A percentile compares a stretch with the other conserved stretches of the same genome.
Evolutionary conservation across 2,888 invertebrate genomes (phyloP).

Genomic region (Yponomeuta cagnagella): DNA sequence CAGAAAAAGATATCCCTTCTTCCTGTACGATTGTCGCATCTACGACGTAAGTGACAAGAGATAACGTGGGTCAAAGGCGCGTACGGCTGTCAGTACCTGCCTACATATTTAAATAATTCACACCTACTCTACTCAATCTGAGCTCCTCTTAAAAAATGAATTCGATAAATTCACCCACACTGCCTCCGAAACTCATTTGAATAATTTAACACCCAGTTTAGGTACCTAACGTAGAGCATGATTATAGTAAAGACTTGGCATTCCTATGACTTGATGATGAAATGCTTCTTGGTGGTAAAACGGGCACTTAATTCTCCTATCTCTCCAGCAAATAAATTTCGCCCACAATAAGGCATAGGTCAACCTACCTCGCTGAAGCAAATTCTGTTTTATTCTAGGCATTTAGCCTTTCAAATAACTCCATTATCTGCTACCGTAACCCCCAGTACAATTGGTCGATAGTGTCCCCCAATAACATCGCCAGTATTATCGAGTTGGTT

Average conservation of each 20-base stretch:
- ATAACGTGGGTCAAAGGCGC: no score
- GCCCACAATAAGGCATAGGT: background rate
- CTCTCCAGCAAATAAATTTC: background rate
- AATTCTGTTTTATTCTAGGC: background rate
- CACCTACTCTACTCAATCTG: conserved; percentile 65
- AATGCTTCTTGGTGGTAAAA: background rate
- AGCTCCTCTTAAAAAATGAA: conserved; percentile 58
- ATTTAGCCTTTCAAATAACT: no score
- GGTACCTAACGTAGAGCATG: background rate
- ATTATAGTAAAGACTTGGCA: background rate
- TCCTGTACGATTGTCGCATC: no score
- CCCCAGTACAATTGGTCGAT: no score
- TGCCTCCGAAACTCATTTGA: conserved; percentile 27
- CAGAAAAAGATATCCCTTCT: no score
- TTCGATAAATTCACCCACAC: conserved; percentile 54
- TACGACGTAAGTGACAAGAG: no score
- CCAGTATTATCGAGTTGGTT: no score
- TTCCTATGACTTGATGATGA: background rate
- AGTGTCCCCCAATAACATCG: no score
- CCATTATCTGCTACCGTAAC: no score
- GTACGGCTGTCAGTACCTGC: background rate
- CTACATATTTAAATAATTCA: conserved; percentile 29
- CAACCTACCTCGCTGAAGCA: background rate
- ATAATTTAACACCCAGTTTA: conserved; percentile 18
- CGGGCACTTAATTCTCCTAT: background rate